Evolutionary conservation across 2,113 vertebrate genomes (phyloP).

Genomic region (Carollia perspicillata): DNA sequence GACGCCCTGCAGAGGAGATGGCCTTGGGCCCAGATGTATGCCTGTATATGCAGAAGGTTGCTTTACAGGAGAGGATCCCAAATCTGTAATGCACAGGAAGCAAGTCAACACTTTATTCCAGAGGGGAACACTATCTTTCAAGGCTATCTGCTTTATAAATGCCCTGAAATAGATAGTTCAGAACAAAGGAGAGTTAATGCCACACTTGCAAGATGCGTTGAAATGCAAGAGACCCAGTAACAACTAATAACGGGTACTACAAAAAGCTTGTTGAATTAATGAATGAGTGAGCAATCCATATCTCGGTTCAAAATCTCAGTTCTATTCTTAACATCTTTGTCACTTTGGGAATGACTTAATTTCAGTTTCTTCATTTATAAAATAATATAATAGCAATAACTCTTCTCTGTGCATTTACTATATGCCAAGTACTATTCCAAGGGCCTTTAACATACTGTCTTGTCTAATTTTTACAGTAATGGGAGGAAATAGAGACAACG

Average conservation of each 20-base stretch:
- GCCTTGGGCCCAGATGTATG: not conserved
- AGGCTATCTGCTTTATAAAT: not conserved
- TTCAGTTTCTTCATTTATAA: not conserved
- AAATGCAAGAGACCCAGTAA: not conserved
- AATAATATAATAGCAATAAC: not conserved
- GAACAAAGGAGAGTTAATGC: not conserved
- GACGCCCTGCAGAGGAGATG: not conserved
- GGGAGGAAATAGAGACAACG: not conserved
- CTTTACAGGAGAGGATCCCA: not conserved
- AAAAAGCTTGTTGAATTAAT: not conserved
- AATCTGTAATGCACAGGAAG: not conserved
- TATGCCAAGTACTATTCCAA: not conserved
- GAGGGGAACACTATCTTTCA: not conserved
- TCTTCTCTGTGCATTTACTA: not conserved
- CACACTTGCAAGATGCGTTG: not conserved
- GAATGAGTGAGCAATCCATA: not conserved
- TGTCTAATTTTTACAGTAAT: not conserved
- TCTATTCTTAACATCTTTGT: not conserved
- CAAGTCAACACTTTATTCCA: not conserved
- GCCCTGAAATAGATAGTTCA: not conserved
- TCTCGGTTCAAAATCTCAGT: not conserved
- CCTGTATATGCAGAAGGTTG: not conserved
- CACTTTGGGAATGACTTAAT: not conserved
- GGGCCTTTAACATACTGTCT: not conserved
- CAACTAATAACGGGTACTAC: not conserved